Evolutionary conservation across 2,888 invertebrate genomes (phyloP).

Genomic region (Drosophila lutescens): DNA sequence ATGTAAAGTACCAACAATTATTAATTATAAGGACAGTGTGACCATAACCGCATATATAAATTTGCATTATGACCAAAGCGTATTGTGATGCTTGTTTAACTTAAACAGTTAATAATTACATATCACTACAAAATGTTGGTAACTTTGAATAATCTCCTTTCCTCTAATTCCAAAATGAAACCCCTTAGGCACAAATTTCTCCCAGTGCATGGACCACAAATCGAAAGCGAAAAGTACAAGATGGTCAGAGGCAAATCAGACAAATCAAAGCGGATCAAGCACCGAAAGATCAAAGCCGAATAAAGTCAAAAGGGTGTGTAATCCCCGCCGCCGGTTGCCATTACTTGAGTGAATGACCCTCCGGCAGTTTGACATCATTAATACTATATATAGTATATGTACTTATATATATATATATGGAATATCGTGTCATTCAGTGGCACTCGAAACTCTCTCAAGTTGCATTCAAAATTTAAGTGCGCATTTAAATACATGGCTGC

Average conservation of each 20-base stretch:
- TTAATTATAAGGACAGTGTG: too few relatives aligned
- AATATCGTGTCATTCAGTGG: slow-evolving; percentile 12
- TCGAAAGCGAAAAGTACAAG: neutral
- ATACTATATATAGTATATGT: neutral
- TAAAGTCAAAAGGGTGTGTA: slow-evolving; percentile 3
- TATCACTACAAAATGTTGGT: too few relatives aligned
- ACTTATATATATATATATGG: slow-evolving; percentile 1
- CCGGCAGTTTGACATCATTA: slow-evolving; percentile 21
- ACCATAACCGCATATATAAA: too few relatives aligned
- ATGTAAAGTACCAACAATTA: too few relatives aligned
- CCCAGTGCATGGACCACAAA: neutral
- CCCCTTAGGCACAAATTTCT: too few relatives aligned
- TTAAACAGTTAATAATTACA: too few relatives aligned
- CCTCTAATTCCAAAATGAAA: too few relatives aligned
- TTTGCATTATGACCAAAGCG: too few relatives aligned
- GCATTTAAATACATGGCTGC: slow-evolving; percentile 36
- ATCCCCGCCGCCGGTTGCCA: slow-evolving; percentile 2
- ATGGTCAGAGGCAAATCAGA: neutral
- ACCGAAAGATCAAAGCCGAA: slow-evolving; percentile 4
- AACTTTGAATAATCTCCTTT: too few relatives aligned
- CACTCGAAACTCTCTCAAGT: slow-evolving; percentile 13
- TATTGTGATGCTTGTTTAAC: too few relatives aligned
- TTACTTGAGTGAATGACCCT: slow-evolving; percentile 13
- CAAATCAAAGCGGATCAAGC: slow-evolving; percentile 4
- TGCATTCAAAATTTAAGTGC: slow-evolving; percentile 31